These are phyloP conservation scores for Odontocerum albicorne DNA, from an alignment of 2,888 invertebrate species.

Conservation along the genomic window DNA sequence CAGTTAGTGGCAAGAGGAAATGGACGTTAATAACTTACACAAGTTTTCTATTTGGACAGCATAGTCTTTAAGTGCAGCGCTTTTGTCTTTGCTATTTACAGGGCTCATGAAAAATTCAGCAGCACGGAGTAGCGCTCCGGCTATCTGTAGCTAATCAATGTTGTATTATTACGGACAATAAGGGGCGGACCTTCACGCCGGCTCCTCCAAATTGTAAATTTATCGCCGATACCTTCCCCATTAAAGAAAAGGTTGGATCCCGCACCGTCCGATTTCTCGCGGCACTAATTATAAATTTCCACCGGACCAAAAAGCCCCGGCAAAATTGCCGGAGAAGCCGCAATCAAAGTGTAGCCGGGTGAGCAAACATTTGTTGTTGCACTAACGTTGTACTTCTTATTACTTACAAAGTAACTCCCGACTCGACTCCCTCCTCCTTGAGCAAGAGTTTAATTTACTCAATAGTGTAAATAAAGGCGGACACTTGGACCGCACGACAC, in stretches of 20 bases:
- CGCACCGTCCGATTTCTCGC: conserved; percentile 13
- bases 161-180: conserved; percentile 34
- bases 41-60: conserved; percentile 30
- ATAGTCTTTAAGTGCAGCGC: conserved; percentile 33
- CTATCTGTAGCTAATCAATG: conserved; percentile 36
- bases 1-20: conserved; percentile 35
- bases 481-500: conserved; percentile 41
- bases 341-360: conserved; percentile 43
- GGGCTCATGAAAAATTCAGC: conserved; percentile 35
- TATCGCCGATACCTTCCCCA: conserved; percentile 29
- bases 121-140: conserved; percentile 14
- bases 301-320: conserved; percentile 10
- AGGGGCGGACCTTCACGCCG: conserved; percentile 14
- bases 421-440: conserved; percentile 44
- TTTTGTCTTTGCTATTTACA: conserved; percentile 34
- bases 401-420: conserved; percentile 52
- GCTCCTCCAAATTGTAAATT: conserved; percentile 33
- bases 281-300: conserved; percentile 32
- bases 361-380: conserved; percentile 56
- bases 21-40: conserved; percentile 36
- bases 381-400: conserved; percentile 61
- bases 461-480: conserved; percentile 62
- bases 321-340: conserved; percentile 13
- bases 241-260: conserved; percentile 21
- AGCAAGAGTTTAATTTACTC: conserved; percentile 61